Conservation (phyloP, 2,113 vertebrate species). For the Spea multiplicata region DNA sequence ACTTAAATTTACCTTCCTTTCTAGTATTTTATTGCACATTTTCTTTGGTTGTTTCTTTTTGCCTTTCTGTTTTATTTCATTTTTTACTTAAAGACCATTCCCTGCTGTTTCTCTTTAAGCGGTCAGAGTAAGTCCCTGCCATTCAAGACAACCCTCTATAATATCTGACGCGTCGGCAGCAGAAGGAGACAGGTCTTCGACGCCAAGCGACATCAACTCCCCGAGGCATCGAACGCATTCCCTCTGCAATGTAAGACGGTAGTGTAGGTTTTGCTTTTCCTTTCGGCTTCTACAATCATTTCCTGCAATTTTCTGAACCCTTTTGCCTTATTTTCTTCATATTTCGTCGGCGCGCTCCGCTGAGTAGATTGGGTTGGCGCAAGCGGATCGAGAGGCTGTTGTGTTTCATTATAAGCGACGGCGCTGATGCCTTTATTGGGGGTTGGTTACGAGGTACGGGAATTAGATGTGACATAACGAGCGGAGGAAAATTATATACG, state of each 20-base stretch:
- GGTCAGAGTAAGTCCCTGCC: constrained; percentile 92
- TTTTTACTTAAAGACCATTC: neutral
- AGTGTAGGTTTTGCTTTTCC: constrained; percentile 48
- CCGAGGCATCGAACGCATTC: constrained; percentile 96
- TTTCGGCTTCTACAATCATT: neutral
- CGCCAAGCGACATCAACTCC: constrained; percentile 96
- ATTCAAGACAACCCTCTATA: constrained; percentile 92
- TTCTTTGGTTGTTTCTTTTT: no score
- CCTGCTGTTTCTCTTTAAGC: constrained; percentile 63
- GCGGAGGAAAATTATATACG: constrained; percentile 1
- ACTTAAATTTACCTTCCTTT: no score
- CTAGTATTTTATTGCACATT: no score
- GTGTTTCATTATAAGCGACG: constrained; percentile 14
- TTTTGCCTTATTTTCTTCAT: neutral
- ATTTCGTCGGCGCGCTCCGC: constrained; percentile 8
- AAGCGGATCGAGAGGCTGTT: neutral
- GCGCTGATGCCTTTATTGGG: constrained; percentile 5
- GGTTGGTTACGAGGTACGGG: constrained; percentile 1
- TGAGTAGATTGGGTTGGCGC: neutral
- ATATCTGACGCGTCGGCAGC: constrained; percentile 88
- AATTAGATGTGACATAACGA: constrained; percentile 16
- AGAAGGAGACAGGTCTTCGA: constrained; percentile 93
- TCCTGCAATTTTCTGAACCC: constrained; percentile 68
- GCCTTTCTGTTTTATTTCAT: no score
- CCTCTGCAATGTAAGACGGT: constrained; percentile 95